Conservation (phyloP, 2,797 vertebrate species). For the Sebastes oblongus region DNA sequence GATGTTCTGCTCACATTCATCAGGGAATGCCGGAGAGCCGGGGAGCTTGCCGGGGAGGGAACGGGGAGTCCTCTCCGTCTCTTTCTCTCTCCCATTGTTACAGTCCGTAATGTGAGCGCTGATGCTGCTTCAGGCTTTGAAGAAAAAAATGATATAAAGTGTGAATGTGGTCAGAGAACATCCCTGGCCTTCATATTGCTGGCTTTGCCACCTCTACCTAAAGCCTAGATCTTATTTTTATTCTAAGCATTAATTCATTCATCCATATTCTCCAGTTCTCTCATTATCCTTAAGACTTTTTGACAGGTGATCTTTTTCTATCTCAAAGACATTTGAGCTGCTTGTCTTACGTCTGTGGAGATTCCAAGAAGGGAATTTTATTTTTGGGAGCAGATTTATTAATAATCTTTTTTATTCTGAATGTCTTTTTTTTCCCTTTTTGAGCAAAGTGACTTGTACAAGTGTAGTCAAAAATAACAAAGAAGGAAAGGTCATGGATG, state of each 20-base stretch:
- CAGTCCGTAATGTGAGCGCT: neutral
- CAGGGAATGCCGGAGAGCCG: constrained; percentile 18
- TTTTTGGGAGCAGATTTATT: neutral
- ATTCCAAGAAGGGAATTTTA: neutral
- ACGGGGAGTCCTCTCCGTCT: neutral
- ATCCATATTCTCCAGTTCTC: neutral
- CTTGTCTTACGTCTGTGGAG: neutral
- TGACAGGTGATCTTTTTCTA: constrained; percentile 13
- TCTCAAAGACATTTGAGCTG: neutral
- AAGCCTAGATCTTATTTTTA: neutral
- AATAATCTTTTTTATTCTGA: neutral
- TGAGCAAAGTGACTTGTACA: neutral
- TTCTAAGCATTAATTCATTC: neutral
- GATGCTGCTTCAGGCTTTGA: constrained; percentile 6
- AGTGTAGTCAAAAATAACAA: neutral
- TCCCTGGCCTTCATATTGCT: neutral
- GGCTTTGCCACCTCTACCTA: neutral
- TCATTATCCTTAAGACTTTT: neutral
- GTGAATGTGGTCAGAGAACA: neutral
- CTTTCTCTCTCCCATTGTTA: neutral
- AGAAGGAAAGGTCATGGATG: neutral
- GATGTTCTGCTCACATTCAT: constrained; percentile 45
- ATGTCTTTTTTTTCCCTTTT: neutral
- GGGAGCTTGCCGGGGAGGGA: neutral
- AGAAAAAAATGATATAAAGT: neutral